Base-by-base conservation (phyloP, 2,113 vertebrate species). In the Cebus imitator region DNA sequence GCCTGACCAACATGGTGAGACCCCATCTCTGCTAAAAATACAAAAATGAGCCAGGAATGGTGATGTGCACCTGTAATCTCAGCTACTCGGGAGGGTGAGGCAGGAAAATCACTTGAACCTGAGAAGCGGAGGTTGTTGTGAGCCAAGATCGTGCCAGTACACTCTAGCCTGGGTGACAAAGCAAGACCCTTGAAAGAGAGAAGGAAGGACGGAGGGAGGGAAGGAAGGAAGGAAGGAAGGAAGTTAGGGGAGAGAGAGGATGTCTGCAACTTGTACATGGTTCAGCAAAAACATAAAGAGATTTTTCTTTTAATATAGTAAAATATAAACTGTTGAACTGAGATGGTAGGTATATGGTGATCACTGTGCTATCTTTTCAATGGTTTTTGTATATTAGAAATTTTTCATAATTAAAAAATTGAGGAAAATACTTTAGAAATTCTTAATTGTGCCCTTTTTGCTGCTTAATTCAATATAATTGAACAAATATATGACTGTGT, bases 251-350 rank as follows among this genome's bases (percentile, higher is more conserved):
- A 14, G 84, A 90, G 20, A 32, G 30, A 90, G 48, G 35, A 35
- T 86, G 17, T 80, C 45, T 93, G 35, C 40, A 95, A 86, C 16
- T 86, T 48, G 35, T 14, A 78, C 8, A 13, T 66, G 20, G 30
- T 48, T 89, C 84, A 40, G 68, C 57, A 75, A 86, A 92, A 95
- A 87, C 61, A 40, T 37, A 55, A 55, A 68, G 13, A 92, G 6
- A 70, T 14, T 6, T 32, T 17, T 37, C 68, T 90, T 55, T 23
- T 61, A 93, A 93, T 40, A 9, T 16, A 90, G 79, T 11, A 79
- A 66, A 91, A 94, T 27, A 35, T n/a, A 81, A 90, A 94, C 52
- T 84, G 32, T n/a, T 61, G 57, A 78, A 87, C 30, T 82, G 43
- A 37, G 12, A 30, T 83, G 57, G 68, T 43, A 6, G n/a, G n/a